Conservation (phyloP, 2,797 vertebrate species). For the Hybognathus amarus region DNA sequence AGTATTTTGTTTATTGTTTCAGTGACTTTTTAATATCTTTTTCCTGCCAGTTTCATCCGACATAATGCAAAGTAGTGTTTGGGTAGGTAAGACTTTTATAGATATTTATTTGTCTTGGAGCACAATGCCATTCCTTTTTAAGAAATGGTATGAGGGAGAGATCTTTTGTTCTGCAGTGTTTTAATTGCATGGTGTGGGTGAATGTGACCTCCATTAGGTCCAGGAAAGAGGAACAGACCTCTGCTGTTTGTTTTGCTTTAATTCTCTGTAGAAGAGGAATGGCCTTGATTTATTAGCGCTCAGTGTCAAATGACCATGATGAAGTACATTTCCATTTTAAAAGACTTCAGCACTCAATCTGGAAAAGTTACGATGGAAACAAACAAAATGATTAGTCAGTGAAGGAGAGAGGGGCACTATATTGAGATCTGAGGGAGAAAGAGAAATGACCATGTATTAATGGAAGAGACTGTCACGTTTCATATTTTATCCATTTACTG, state of each 20-base stretch:
- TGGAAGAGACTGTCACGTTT: conserved; percentile 64
- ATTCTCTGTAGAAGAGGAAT: conserved; percentile 70
- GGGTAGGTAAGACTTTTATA: conserved; percentile 49
- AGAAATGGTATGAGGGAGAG: conserved; percentile 39
- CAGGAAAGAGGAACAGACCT: conserved; percentile 74
- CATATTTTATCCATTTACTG: conserved; percentile 77
- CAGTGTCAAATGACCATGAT: conserved; percentile 80
- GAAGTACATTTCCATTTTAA: conserved; percentile 82
- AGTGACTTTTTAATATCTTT: conserved; percentile 54
- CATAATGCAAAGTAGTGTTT: conserved; percentile 55
- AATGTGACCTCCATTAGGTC: conserved; percentile 80
- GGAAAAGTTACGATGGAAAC: conserved; percentile 63
- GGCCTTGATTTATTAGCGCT: conserved; percentile 81
- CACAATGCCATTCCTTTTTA: conserved; percentile 48
- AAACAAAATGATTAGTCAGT: conserved; percentile 44
- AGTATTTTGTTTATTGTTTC: conserved; percentile 48
- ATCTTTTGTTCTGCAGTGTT: conserved; percentile 38
- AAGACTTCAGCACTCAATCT: conserved; percentile 78
- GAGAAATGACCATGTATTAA: conserved; percentile 51
- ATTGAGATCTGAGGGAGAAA: conserved; percentile 44
- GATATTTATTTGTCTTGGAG: conserved; percentile 60
- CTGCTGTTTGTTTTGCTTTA: conserved; percentile 79
- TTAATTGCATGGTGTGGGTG: conserved; percentile 62
- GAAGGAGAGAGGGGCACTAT: conserved; percentile 48
- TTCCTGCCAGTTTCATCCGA: conserved; percentile 45